Percentiles rank a stretch among this genome's conserved stretches.
phyloP scores from a whole-genome alignment of 1,140 invertebrate genomes.

The Caenorhabditis elegans region WBcel235 BX284605.5:625501-626000 shows the following conservation, averaged over 20 bases:
- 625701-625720: background rate
- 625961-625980: background rate
- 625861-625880: background rate
- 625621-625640: too few species aligned
- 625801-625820: constrained; percentile 8
- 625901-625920: background rate
- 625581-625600: too few species aligned
- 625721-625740: too few species aligned
- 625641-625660: too few species aligned
- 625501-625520: too few species aligned
- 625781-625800: background rate
- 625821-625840: background rate
- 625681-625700: background rate
- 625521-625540: too few species aligned
- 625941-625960: background rate
- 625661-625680: too few species aligned
- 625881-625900: background rate
- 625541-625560: too few species aligned
- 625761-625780: constrained; percentile 14
- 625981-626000: background rate
- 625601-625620: too few species aligned
- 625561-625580: too few species aligned
- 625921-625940: background rate
- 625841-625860: background rate
- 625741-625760: too few species aligned